A percentile compares a stretch with the other conserved stretches of the same genome.
phyloP scores from a whole-genome alignment of 2,888 invertebrate genomes.

The Scelioninae gen. 1 region DNA sequence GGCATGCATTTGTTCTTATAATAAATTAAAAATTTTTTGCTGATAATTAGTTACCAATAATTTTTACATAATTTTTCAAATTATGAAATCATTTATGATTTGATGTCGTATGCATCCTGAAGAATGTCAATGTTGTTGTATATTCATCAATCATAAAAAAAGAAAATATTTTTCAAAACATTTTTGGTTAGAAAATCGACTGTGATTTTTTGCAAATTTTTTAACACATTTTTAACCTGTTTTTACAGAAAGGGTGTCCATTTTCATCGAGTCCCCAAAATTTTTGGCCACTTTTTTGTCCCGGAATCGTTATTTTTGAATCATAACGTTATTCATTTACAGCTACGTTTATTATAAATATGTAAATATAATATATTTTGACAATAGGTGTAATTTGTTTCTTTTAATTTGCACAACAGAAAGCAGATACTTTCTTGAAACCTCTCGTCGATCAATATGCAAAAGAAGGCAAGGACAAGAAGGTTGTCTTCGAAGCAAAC shows the following conservation, averaged over 20 bases:
- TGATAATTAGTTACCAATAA: too few species aligned
- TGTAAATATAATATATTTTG: not conserved
- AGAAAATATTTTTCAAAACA: conserved; percentile 15
- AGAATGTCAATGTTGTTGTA: conserved; percentile 52
- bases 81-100: too few species aligned
- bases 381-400: conserved; percentile 27
- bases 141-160: conserved; percentile 1
- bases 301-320: conserved; percentile 28
- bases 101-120: conserved; percentile 46
- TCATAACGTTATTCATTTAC: conserved; percentile 23
- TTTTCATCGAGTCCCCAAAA: not conserved
- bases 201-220: conserved; percentile 4
- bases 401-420: conserved; percentile 85
- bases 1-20: conserved; percentile 36
- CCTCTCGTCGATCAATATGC: conserved; percentile 97
- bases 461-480: conserved; percentile 98
- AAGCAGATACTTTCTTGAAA: conserved; percentile 96
- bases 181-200: conserved; percentile 17
- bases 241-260: conserved; percentile 33
- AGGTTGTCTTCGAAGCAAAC: conserved; percentile 95
- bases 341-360: conserved; percentile 11
- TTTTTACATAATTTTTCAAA: too few species aligned
- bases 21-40: too few species aligned
- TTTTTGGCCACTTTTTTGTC: conserved; percentile 28
- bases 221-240: conserved; percentile 20